phyloP scores from a whole-genome alignment of 2,113 vertebrate species.

The Zapornia atra region DNA sequence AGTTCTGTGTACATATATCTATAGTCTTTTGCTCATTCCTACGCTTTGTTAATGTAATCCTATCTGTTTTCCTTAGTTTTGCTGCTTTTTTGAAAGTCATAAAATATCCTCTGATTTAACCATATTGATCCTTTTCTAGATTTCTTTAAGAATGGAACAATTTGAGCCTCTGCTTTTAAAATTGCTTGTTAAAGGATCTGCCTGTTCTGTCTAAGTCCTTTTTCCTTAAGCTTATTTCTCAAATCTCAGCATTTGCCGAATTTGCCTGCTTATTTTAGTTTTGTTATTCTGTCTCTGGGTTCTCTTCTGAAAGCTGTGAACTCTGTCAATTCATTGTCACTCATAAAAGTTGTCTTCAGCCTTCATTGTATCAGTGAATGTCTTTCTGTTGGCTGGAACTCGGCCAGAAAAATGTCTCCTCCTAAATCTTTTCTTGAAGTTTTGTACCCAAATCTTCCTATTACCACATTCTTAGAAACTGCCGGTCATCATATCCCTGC shows the following conservation, averaged over 20 bases:
- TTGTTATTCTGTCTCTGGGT: not conserved
- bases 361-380: not conserved
- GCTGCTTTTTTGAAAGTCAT: not conserved
- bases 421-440: not conserved
- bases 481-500: not conserved
- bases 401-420: not conserved
- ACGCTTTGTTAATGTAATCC: not conserved
- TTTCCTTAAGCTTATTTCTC: not conserved
- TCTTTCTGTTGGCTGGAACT: not conserved
- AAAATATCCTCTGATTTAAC: not conserved
- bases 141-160: not conserved
- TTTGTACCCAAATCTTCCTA: not conserved
- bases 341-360: not conserved
- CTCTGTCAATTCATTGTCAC: not conserved
- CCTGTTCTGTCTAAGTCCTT: not conserved
- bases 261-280: not conserved
- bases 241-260: not conserved
- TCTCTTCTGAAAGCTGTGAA: not conserved
- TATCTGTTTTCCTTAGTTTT: not conserved
- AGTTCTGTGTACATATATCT: not conserved
- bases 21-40: not conserved
- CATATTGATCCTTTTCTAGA: not conserved
- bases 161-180: not conserved
- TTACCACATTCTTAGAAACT: not conserved
- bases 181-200: not conserved